These are phyloP conservation scores for Dendrophyllia cribrosa DNA, from an alignment of 64 coral and sea anemone species.

Conservation along the genomic window DNA sequence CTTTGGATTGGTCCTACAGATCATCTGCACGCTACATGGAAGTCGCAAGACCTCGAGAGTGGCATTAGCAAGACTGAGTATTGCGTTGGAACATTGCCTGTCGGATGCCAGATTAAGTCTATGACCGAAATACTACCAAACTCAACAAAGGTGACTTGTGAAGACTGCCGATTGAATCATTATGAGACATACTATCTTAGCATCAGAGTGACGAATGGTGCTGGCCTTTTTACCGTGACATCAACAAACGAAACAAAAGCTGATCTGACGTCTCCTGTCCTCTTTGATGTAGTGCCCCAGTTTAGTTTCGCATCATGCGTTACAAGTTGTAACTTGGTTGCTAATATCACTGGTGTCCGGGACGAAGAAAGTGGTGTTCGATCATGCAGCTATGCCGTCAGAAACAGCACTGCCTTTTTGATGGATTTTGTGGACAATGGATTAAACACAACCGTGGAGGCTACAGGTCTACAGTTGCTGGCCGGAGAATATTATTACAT, in stretches of 20 bases:
- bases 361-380: slow-evolving; percentile 84
- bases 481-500: slow-evolving; percentile 16
- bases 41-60: slow-evolving; percentile 71
- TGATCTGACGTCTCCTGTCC: slow-evolving; percentile 69
- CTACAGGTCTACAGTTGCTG: neutral
- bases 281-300: slow-evolving; percentile 11
- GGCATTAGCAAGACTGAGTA: slow-evolving; percentile 73
- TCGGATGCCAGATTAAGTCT: slow-evolving; percentile 77
- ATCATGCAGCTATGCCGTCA: slow-evolving; percentile 43
- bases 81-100: slow-evolving; percentile 65
- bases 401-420: slow-evolving; percentile 29
- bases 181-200: slow-evolving; percentile 59
- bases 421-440: slow-evolving; percentile 16
- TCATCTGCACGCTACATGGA: slow-evolving; percentile 51
- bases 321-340: slow-evolving; percentile 37
- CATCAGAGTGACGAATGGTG: slow-evolving; percentile 78
- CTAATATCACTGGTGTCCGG: slow-evolving; percentile 45
- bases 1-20: slow-evolving; percentile 53
- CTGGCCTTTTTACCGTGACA: slow-evolving; percentile 68
- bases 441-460: neutral
- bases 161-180: slow-evolving; percentile 66
- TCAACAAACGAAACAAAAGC: slow-evolving; percentile 49
- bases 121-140: slow-evolving; percentile 63
- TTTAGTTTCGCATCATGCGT: slow-evolving; percentile 48
- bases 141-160: slow-evolving; percentile 55